phyloP scores from a whole-genome alignment of 2,888 invertebrate genomes.

The Phragmatobia fuliginosa region DNA sequence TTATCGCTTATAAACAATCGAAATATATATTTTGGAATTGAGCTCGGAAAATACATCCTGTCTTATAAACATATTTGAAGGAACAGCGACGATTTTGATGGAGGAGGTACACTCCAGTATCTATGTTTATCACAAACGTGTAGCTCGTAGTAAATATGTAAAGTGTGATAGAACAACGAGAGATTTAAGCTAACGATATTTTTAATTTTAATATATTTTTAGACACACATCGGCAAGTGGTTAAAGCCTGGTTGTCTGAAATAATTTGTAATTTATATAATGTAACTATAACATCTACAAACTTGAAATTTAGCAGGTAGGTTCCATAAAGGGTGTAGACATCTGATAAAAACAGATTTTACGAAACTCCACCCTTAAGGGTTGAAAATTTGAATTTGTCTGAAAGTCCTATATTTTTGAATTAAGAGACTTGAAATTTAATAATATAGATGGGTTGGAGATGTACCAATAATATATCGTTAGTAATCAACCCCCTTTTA shows the following conservation, averaged over 20 bases:
- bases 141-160: conserved; percentile 29
- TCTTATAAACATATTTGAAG: conserved; percentile 66
- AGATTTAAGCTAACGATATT: conserved; percentile 9
- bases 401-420: no score
- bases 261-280: no score
- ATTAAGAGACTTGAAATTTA: no score
- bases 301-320: no score
- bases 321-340: no score
- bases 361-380: no score
- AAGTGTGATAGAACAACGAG: conserved; percentile 10
- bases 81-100: conserved; percentile 65
- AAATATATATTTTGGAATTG: conserved; percentile 56
- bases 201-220: neutral
- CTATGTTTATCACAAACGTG: conserved; percentile 49
- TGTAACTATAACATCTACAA: no score
- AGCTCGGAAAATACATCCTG: conserved; percentile 65
- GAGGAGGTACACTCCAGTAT: conserved; percentile 47
- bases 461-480: no score
- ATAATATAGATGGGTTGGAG: no score
- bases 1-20: conserved; percentile 58
- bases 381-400: no score
- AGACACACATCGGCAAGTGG: neutral
- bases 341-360: no score
- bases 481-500: no score
- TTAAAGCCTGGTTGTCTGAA: neutral